Base-by-base conservation (phyloP, 2,113 vertebrate genomes). In the Ceratotherium simum region DNA sequence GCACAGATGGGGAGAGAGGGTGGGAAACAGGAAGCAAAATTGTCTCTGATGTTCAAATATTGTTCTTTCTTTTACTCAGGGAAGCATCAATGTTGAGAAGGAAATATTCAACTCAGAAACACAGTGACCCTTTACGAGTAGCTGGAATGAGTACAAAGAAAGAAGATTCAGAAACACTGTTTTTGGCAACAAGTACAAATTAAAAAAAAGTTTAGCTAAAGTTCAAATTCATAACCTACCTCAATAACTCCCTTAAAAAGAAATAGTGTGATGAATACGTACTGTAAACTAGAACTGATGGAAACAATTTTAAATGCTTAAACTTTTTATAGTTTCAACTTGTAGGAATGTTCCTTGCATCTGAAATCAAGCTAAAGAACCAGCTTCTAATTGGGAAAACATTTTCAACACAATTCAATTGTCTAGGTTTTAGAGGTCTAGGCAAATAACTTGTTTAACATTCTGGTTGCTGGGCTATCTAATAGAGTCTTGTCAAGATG, bases 31-130 rank as follows among this genome's bases (percentile, higher is more conserved):
- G 91, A 97, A 97, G 73, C 33, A 79, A 86, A 95, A 62, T 21
- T 90, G 48, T 83, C 93, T 96, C 75, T 96, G 54, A 93, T 85
- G 33, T 93, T 93, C 78, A 95, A 84, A 96, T 91, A 73, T 42
- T 96, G 23, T 96, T 97, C 65, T 97, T 89, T 95, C 91, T 95
- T 58, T 88, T 73, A 60, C 67, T 95, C 58, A 84, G n/a, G 86
- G 46, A 69, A 90, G 31, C 65, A 91, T 84, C 88, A 60, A 2
- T 39, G 31, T 58, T 85, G 67, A 64, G n/a, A 91, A 96, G 82
- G 11, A 95, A 95, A 85, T 93, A 48, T 60, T 94, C 60, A 81
- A 85, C 56, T 94, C 56, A 70, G 88, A 95, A 92, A 84, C n/a
- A 72, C 78, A 93, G 48, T 86, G 91, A 97, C 84, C 89, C 91